A percentile compares a stretch with the other conserved stretches of the same genome.
These are phyloP conservation scores for Acanthopagrus latus DNA, from an alignment of 2,797 vertebrate species.

Conservation along the genomic window DNA sequence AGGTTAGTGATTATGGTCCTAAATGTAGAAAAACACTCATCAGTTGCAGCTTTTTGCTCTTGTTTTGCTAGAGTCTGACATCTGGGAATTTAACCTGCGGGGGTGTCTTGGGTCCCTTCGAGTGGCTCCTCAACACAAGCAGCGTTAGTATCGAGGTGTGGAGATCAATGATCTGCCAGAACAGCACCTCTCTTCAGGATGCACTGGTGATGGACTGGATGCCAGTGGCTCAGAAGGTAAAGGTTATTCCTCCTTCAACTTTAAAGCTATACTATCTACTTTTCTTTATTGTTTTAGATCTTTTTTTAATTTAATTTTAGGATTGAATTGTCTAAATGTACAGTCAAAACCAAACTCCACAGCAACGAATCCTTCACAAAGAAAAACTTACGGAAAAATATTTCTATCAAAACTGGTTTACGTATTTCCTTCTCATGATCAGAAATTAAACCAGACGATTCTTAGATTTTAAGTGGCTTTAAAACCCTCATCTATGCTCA, in stretches of 20 bases:
- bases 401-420: background rate
- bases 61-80: slow-evolving; percentile 53
- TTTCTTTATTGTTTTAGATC: background rate
- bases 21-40: background rate
- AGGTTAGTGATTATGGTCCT: background rate
- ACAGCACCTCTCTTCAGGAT: slow-evolving; percentile 51
- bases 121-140: slow-evolving; percentile 74
- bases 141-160: slow-evolving; percentile 64
- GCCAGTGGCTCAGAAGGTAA: slow-evolving; percentile 74
- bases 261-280: background rate
- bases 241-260: background rate
- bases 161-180: slow-evolving; percentile 73
- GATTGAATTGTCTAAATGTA: background rate
- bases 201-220: slow-evolving; percentile 55
- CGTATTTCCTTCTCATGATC: background rate
- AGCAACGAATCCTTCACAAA: background rate
- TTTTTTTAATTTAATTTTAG: background rate
- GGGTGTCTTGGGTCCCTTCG: slow-evolving; percentile 65
- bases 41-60: background rate
- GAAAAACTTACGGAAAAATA: background rate
- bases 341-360: background rate
- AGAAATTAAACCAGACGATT: background rate
- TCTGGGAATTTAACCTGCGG: slow-evolving; percentile 61
- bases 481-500: background rate
- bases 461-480: background rate